A percentile compares a stretch with the other conserved stretches of the same genome.
Conservation (phyloP, 2,113 vertebrate species). For the Danionella cerebrum region DNA sequence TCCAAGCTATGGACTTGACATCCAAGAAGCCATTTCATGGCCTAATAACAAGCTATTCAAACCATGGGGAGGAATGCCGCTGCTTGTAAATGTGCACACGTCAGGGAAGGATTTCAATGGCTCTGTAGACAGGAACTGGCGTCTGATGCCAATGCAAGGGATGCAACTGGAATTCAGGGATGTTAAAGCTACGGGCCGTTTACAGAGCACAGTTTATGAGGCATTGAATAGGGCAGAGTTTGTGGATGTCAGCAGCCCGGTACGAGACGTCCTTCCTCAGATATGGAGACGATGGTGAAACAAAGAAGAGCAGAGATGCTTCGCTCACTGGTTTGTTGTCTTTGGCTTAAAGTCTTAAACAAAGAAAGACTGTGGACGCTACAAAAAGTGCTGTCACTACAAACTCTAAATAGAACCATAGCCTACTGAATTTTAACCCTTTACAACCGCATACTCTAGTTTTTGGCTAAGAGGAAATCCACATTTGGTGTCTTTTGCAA, state of each 20-base stretch:
- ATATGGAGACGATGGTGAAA: conserved; percentile 35
- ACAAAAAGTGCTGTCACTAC: conserved; percentile 32
- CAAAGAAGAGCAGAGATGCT: conserved; percentile 35
- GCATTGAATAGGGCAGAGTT: conserved; percentile 23
- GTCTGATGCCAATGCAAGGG: conserved; percentile 13
- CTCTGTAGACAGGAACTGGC: conserved; percentile 27
- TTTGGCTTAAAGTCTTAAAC: conserved; percentile 26
- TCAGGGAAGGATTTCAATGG: conserved; percentile 29
- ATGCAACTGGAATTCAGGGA: conserved; percentile 27
- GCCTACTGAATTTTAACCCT: conserved; percentile 15
- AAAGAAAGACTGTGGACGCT: conserved; percentile 18
- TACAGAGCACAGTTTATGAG: conserved; percentile 34
- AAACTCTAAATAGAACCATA: conserved; percentile 15
- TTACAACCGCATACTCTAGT: too few relatives aligned
- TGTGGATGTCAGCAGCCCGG: conserved; percentile 34
- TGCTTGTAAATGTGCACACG: conserved; percentile 37
- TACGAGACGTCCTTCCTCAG: conserved; percentile 32
- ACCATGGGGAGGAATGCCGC: conserved; percentile 33
- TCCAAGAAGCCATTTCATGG: conserved; percentile 31
- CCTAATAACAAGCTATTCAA: conserved; percentile 39
- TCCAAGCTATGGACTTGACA: conserved; percentile 11
- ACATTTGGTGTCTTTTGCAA: too few relatives aligned
- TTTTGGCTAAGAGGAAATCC: too few relatives aligned
- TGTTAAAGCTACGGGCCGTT: conserved; percentile 22
- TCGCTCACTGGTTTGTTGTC: conserved; percentile 34